Evolutionary conservation across 35 echinoderm and acorn worm genomes (phyloP).

Genomic region (Lytechinus variegatus): DNA sequence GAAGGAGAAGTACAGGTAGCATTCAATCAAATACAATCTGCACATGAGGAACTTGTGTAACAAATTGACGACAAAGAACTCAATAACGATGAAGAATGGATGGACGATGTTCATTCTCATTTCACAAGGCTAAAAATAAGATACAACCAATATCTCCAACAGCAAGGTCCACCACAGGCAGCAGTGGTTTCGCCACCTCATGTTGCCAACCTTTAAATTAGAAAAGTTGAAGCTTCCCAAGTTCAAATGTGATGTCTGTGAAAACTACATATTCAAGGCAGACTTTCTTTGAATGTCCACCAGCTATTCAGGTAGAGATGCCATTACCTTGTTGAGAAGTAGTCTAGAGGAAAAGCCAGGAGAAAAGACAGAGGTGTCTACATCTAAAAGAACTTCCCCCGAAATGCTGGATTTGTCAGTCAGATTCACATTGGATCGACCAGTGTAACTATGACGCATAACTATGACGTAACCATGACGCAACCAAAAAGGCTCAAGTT

Average conservation of each 20-base stretch:
- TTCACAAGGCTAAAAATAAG: slow-evolving; percentile 29
- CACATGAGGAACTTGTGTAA: slow-evolving; percentile 28
- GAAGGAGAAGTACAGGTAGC: slow-evolving; percentile 34
- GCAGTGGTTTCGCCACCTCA: neutral
- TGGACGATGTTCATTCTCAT: slow-evolving; percentile 43
- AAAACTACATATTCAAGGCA: slow-evolving; percentile 66
- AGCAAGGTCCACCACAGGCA: neutral
- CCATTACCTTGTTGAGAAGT: slow-evolving; percentile 48
- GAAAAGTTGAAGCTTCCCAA: slow-evolving; percentile 81
- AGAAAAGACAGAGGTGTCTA: neutral
- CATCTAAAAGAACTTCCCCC: neutral
- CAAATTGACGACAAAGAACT: slow-evolving; percentile 49
- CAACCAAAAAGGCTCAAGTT: slow-evolving; percentile 29
- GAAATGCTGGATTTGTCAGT: slow-evolving; percentile 61
- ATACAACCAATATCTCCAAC: slow-evolving; percentile 28
- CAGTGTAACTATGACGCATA: too few species aligned
- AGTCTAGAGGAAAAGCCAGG: slow-evolving; percentile 66
- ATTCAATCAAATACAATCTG: slow-evolving; percentile 31
- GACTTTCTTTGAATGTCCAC: slow-evolving; percentile 69
- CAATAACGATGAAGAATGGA: slow-evolving; percentile 52
- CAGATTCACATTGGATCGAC: slow-evolving; percentile 52
- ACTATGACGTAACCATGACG: neutral
- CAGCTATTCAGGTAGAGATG: slow-evolving; percentile 58
- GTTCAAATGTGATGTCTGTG: slow-evolving; percentile 69
- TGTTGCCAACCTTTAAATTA: slow-evolving; percentile 21